phyloP scores from a whole-genome alignment of 92 coral and sea anemone species.

The Epizoanthus ramosus region DNA sequence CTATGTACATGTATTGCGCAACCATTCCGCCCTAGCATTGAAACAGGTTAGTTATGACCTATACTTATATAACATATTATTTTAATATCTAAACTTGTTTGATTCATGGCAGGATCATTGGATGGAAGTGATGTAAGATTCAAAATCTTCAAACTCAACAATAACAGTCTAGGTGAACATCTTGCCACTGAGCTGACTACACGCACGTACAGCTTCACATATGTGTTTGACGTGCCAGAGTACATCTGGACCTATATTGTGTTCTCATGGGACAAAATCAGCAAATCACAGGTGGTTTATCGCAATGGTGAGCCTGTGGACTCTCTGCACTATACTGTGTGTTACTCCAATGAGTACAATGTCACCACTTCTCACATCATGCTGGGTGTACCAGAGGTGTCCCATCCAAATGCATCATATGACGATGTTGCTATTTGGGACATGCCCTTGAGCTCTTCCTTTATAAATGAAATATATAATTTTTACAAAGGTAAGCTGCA shows the following conservation, averaged over 20 bases:
- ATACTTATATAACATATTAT: too few relatives aligned
- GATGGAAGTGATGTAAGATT: background rate
- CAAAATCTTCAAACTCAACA: slow-evolving; percentile 7
- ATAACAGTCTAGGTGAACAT: background rate
- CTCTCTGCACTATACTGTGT: background rate
- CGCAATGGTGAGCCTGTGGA: slow-evolving; percentile 14
- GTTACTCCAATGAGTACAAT: background rate
- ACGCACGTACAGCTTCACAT: background rate
- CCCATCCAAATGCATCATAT: slow-evolving; percentile 12
- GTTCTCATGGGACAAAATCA: slow-evolving; percentile 16
- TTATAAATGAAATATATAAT: background rate
- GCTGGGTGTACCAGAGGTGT: background rate
- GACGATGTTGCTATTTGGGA: slow-evolving; percentile 28
- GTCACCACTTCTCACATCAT: slow-evolving; percentile 6
- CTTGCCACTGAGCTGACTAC: background rate
- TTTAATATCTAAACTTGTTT: too few relatives aligned
- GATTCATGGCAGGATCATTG: background rate
- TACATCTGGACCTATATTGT: slow-evolving; percentile 19
- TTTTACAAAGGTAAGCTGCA: slow-evolving; percentile 20
- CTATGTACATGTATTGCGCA: too few relatives aligned
- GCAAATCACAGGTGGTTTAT: background rate
- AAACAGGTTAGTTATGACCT: too few relatives aligned
- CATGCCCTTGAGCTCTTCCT: background rate
- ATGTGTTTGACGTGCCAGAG: background rate
- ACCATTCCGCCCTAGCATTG: too few relatives aligned